phyloP scores from a whole-genome alignment of 2,113 vertebrate species.

The Hepsetus odoe region DNA sequence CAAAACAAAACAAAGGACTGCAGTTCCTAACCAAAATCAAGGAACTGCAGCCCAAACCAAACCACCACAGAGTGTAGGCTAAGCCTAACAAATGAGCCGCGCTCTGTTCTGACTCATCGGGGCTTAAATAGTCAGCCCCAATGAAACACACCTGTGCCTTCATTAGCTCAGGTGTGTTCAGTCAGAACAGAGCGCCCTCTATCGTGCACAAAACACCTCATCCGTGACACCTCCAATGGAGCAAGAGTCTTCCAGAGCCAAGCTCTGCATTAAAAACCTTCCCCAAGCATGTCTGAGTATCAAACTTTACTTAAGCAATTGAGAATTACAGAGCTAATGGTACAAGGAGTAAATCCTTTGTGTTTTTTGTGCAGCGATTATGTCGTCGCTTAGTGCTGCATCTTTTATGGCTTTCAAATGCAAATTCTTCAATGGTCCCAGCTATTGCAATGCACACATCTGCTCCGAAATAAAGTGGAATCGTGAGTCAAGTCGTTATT shows the following conservation, averaged over 20 bases:
- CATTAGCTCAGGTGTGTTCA: too few relatives aligned
- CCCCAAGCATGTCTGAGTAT: neutral
- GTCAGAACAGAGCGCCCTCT: too few relatives aligned
- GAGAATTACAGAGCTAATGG: neutral
- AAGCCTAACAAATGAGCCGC: too few relatives aligned
- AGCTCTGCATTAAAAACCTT: neutral
- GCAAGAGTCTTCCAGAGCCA: neutral
- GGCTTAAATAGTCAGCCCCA: too few relatives aligned
- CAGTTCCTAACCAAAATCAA: too few relatives aligned
- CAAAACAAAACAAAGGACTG: too few relatives aligned
- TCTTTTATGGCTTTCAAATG: conserved; percentile 10
- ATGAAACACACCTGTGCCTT: too few relatives aligned
- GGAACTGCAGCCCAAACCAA: too few relatives aligned
- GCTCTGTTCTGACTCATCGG: too few relatives aligned
- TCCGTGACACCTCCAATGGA: too few relatives aligned
- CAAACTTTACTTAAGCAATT: neutral
- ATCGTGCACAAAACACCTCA: too few relatives aligned
- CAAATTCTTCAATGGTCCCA: conserved; percentile 12
- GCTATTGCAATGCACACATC: conserved; percentile 18
- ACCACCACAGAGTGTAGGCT: too few relatives aligned
- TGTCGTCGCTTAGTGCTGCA: neutral
- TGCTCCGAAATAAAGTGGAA: conserved; percentile 18
- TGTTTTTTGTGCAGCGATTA: neutral
- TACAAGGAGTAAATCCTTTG: neutral
- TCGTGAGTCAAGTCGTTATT: conserved; percentile 4